Evolutionary conservation across 2,888 invertebrate species (phyloP).

Genomic region (Caenorhabditis sulstoni): DNA sequence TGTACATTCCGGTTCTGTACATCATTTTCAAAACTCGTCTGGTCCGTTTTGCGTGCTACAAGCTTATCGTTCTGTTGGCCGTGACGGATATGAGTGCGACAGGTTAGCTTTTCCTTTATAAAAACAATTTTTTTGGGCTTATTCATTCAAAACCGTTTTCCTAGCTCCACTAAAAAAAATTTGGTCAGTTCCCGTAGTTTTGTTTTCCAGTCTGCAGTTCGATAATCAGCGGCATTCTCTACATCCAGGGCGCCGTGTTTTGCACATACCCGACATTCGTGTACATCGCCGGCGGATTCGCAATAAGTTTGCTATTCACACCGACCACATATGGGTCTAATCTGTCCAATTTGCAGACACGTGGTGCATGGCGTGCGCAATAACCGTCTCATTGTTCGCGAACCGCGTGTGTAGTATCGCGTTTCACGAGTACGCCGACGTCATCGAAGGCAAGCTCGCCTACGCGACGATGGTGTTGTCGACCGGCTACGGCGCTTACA

Average conservation of each 20-base stretch:
- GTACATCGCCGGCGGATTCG: slow-evolving; percentile 46
- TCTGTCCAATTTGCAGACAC: slow-evolving; percentile 8
- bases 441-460: slow-evolving; percentile 35
- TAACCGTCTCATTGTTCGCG: slow-evolving; percentile 49
- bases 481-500: slow-evolving; percentile 18
- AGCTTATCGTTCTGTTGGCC: slow-evolving; percentile 35
- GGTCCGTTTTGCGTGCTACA: slow-evolving; percentile 36
- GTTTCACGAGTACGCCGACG: slow-evolving; percentile 41
- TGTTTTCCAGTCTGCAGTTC: slow-evolving; percentile 32
- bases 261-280: slow-evolving; percentile 45
- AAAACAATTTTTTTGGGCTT: too few relatives aligned
- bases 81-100: slow-evolving; percentile 44
- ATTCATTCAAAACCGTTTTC: too few relatives aligned
- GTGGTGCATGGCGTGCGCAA: slow-evolving; percentile 53
- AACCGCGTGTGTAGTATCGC: slow-evolving; percentile 45
- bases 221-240: slow-evolving; percentile 41
- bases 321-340: neutral
- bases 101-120: too few relatives aligned
- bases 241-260: slow-evolving; percentile 49
- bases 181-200: too few relatives aligned
- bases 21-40: slow-evolving; percentile 40
- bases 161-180: too few relatives aligned
- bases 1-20: slow-evolving; percentile 46
- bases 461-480: slow-evolving; percentile 16
- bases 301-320: slow-evolving; percentile 27